Percentiles rank a stretch among this genome's conserved stretches.
Evolutionary conservation across 2,888 invertebrate species (phyloP).

Genomic region (Diploptera punctata): DNA sequence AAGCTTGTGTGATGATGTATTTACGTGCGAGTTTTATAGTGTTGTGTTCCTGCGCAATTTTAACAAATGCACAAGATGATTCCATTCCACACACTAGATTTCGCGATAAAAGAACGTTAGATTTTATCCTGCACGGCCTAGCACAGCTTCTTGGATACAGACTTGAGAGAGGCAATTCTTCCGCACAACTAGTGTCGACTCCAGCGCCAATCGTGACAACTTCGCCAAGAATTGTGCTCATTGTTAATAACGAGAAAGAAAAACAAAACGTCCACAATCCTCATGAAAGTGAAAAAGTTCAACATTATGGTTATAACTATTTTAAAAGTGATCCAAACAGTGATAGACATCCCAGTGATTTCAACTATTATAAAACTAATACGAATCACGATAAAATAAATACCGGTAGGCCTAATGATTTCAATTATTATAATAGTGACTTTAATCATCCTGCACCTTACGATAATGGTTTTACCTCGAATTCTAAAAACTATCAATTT

Average conservation of each 20-base stretch:
- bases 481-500: no score
- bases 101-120: conserved; percentile 12
- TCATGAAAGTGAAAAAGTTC: neutral
- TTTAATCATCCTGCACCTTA: neutral
- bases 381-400: neutral
- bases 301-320: neutral
- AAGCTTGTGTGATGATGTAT: no score
- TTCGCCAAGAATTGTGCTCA: neutral
- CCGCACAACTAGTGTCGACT: neutral
- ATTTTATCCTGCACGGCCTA: conserved; percentile 8
- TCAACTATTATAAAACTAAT: neutral
- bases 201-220: neutral
- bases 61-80: neutral
- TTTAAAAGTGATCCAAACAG: neutral
- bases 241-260: no score
- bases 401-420: neutral
- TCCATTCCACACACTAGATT: neutral
- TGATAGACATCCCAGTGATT: neutral
- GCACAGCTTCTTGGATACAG: conserved; percentile 11
- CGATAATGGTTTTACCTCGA: no score
- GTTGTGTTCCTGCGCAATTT: neutral
- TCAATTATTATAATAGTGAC: neutral
- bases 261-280: neutral
- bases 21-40: neutral
- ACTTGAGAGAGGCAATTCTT: neutral